Evolutionary conservation across 2,797 vertebrate species (phyloP), one percentile per base, ranked within the genome.

Genomic region (Hipposideros larvatus): DNA sequence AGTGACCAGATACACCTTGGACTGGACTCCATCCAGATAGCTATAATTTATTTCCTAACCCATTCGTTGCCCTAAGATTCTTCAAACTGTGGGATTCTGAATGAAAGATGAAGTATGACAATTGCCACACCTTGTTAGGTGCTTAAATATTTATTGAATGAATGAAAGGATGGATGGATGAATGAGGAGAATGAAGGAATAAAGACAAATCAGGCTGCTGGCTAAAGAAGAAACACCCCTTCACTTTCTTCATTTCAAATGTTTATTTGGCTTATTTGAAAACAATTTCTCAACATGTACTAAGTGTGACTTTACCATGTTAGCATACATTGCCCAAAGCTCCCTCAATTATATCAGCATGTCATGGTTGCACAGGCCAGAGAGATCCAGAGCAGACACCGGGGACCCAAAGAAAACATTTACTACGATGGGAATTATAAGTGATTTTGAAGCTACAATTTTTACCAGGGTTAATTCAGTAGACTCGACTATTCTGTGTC

Each of bases 401-500:
- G 46, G 26, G 26, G 37, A 2, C 65, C n/a, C 48, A 83, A 13
- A 57, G 74, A 78, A 95, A 92, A 90, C 43, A 87, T 94, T 59
- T 55, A 84, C 46, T 21, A 48, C n/a, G 66, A 63, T 59, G 31
- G 82, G 34, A 90, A 95, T 92, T 89, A 85, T 79, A 89, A 89
- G 77, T 77, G n/a, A 96, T 90, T 92, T 87, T 96, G 83, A 96
- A 92, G 59, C 71, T 90, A 96, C n/a, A 88, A 24, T 83, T 95
- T 95, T 90, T 82, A 71, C 48, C 51, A 92, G 18, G 31, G 24
- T 91, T 96, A 90, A 96, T 85, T 95, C 68, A 55, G 46, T 37
- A 96, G 24, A 91, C 19, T 86, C 4, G 0, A 24, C 11, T 94
- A 66, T 85, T 97, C 68, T 73, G n/a, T 73, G 59, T 84, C 74